These are phyloP conservation scores for Eutrigla gurnardus DNA, from an alignment of 2,797 vertebrate genomes.

Conservation along the genomic window DNA sequence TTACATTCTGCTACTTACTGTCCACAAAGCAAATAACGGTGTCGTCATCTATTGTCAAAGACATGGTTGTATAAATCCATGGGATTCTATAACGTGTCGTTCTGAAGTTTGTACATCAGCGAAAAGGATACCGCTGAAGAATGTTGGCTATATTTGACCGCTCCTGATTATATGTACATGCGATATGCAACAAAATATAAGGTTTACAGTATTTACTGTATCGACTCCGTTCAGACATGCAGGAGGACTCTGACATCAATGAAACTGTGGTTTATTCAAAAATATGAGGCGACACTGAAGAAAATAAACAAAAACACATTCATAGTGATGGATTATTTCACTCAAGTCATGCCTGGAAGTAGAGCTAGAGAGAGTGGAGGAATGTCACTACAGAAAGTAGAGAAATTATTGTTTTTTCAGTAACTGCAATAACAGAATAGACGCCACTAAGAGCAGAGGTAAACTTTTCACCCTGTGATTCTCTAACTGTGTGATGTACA, in stretches of 20 bases:
- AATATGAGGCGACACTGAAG: constrained; percentile 27
- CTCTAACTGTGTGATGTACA: constrained; percentile 24
- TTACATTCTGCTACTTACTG: constrained; percentile 24
- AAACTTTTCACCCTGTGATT: constrained; percentile 2
- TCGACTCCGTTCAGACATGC: constrained; percentile 17
- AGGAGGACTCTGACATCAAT: constrained; percentile 17
- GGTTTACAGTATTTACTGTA: constrained; percentile 35
- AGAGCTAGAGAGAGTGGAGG: background rate
- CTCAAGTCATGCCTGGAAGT: constrained; percentile 17
- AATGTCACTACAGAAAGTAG: background rate
- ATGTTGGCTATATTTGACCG: background rate
- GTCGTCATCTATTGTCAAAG: constrained; percentile 22
- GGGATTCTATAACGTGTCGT: constrained; percentile 41
- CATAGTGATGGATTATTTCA: constrained; percentile 36
- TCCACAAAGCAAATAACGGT: background rate
- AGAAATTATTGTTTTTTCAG: background rate
- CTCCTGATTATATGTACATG: constrained; percentile 25
- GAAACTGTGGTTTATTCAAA: constrained; percentile 26
- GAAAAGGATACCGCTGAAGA: constrained; percentile 2
- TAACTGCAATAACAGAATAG: constrained; percentile 30
- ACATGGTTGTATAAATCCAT: constrained; percentile 41
- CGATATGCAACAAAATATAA: constrained; percentile 15
- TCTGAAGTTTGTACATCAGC: constrained; percentile 22
- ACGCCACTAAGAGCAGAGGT: constrained; percentile 14
- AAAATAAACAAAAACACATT: constrained; percentile 57